Conservation (phyloP, 2,113 vertebrate genomes). For the Eolophus roseicapilla region DNA sequence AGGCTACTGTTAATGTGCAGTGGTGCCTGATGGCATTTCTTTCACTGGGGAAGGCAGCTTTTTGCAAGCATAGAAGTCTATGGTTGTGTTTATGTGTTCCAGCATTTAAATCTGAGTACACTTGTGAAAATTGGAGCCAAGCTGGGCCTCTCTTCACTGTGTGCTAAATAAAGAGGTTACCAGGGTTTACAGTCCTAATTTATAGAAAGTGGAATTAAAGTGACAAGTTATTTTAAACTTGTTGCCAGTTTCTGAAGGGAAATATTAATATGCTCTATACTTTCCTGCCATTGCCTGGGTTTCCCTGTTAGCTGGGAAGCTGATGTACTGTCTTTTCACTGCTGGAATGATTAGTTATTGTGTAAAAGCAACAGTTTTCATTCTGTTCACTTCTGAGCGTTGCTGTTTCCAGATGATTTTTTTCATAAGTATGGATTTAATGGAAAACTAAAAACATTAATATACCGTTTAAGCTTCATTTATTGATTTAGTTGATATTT, state of each 20-base stretch:
- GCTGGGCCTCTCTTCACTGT: neutral
- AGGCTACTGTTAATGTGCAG: neutral
- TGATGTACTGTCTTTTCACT: neutral
- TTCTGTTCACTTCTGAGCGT: neutral
- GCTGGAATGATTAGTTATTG: neutral
- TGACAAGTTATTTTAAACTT: neutral
- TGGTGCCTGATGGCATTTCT: fast-evolving
- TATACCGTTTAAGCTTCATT: neutral
- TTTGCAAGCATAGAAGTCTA: neutral
- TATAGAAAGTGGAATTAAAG: neutral
- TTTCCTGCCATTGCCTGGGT: neutral
- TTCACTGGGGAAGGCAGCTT: neutral
- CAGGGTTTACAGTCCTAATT: neutral
- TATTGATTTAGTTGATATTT: neutral
- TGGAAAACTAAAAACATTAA: neutral
- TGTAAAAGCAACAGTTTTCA: neutral
- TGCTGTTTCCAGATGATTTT: neutral
- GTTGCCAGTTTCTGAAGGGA: neutral
- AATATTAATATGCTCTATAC: neutral
- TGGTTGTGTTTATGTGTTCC: neutral
- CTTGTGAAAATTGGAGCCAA: neutral
- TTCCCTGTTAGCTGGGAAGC: neutral
- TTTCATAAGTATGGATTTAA: neutral
- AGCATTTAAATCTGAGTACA: neutral
- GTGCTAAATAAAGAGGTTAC: neutral